These are phyloP conservation scores for Chlamydotis undulata DNA, from an alignment of 2,113 vertebrate genomes.

Conservation along the genomic window DNA sequence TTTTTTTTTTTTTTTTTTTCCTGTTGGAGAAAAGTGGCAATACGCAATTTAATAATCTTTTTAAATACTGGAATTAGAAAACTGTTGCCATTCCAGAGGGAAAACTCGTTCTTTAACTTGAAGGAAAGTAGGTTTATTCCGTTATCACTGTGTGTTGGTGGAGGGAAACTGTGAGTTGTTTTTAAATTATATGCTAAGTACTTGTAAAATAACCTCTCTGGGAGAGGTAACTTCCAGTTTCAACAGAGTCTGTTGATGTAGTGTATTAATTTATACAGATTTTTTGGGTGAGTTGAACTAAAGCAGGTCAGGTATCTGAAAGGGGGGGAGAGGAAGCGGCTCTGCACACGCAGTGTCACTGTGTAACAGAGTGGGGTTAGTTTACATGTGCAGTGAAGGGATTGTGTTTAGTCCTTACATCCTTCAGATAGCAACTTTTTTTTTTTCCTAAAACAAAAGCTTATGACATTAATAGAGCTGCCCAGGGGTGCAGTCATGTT, in stretches of 20 bases:
- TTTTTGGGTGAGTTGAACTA: neutral
- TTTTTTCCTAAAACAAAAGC: neutral
- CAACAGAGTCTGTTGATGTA: neutral
- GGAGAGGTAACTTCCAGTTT: neutral
- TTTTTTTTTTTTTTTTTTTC: neutral
- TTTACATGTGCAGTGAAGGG: neutral
- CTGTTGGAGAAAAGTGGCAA: neutral
- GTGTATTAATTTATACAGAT: neutral
- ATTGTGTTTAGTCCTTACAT: neutral
- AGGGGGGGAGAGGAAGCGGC: neutral
- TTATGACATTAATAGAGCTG: neutral
- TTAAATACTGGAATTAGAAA: neutral
- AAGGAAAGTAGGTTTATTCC: neutral
- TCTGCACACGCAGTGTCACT: neutral
- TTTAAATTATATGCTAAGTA: neutral
- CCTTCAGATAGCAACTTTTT: neutral
- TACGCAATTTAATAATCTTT: neutral
- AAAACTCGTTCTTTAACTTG: neutral
- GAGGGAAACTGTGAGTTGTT: neutral
- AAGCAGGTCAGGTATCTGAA: neutral
- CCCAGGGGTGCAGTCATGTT: conserved; percentile 28
- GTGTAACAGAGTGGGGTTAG: neutral
- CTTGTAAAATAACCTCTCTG: neutral
- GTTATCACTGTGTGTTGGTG: neutral
- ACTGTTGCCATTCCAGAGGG: neutral